Percentiles rank a stretch among this genome's conserved stretches.
phyloP scores from a whole-genome alignment of 2,113 vertebrate species.

The Mesembrinibis cayennensis region DNA sequence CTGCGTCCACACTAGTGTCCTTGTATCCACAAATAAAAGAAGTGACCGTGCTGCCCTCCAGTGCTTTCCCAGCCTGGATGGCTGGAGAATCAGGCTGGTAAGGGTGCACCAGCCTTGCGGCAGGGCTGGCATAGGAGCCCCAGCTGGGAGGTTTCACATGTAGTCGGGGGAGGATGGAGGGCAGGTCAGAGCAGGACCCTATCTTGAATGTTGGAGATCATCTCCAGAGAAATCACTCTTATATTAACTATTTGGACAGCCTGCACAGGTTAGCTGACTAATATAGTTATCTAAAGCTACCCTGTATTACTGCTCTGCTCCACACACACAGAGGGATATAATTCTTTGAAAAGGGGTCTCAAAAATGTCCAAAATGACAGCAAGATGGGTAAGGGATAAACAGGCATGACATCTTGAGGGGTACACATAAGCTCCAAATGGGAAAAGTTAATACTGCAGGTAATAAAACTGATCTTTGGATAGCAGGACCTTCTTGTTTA shows the following conservation, averaged over 20 bases:
- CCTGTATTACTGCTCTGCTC: neutral
- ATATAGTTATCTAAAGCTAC: neutral
- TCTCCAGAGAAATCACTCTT: neutral
- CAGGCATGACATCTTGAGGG: neutral
- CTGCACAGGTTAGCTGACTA: neutral
- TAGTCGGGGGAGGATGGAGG: fast-evolving
- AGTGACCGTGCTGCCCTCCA: neutral
- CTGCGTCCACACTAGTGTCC: neutral
- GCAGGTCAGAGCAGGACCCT: neutral
- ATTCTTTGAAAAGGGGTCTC: neutral
- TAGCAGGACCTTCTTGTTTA: neutral
- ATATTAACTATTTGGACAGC: neutral
- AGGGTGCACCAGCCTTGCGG: neutral
- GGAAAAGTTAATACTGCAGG: neutral
- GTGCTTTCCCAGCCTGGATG: neutral
- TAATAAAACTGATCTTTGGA: neutral
- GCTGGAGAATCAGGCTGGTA: neutral
- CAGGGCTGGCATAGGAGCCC: neutral
- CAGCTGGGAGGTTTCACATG: neutral
- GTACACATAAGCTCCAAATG: neutral
- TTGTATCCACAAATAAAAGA: neutral
- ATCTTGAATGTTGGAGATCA: neutral
- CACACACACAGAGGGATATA: neutral
- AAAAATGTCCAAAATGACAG: neutral
- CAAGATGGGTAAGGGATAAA: neutral